Conservation (phyloP, 2,888 invertebrate genomes). For the Merodon equestris region DNA sequence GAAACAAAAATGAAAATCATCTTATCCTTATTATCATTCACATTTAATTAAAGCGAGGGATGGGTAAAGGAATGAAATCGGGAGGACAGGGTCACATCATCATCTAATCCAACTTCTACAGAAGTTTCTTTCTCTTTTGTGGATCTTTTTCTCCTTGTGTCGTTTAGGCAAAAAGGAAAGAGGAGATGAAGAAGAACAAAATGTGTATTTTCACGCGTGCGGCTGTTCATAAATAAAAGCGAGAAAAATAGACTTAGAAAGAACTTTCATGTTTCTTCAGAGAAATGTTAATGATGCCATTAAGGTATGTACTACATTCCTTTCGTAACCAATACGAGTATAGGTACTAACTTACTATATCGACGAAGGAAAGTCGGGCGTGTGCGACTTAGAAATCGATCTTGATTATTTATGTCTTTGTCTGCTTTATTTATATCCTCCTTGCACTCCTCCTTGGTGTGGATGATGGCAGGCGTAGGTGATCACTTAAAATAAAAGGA, state of each 20-base stretch:
- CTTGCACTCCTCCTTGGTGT: neutral
- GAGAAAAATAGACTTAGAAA: neutral
- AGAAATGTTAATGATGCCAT: slow-evolving; percentile 62
- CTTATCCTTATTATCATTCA: slow-evolving; percentile 21
- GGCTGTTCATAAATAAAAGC: neutral
- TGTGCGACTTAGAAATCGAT: slow-evolving; percentile 23
- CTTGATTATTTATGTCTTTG: neutral
- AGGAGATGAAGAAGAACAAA: neutral
- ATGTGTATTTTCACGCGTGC: slow-evolving; percentile 14
- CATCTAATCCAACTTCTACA: slow-evolving; percentile 13
- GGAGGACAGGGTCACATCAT: slow-evolving; percentile 1
- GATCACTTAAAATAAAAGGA: slow-evolving; percentile 16
- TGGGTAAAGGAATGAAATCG: neutral
- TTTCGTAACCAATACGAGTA: no score
- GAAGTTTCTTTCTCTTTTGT: neutral
- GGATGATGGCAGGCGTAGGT: slow-evolving; percentile 9
- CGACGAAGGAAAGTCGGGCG: slow-evolving; percentile 5
- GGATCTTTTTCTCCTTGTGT: no score
- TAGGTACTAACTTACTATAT: no score
- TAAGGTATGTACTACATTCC: slow-evolving; percentile 9
- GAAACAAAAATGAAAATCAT: slow-evolving; percentile 11
- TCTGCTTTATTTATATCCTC: neutral
- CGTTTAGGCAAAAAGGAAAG: neutral
- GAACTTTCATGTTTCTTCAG: slow-evolving; percentile 17
- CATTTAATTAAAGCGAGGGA: slow-evolving; percentile 40